These are phyloP conservation scores for Drosophila pullipes DNA, from an alignment of 2,888 invertebrate genomes.

Conservation along the genomic window DNA sequence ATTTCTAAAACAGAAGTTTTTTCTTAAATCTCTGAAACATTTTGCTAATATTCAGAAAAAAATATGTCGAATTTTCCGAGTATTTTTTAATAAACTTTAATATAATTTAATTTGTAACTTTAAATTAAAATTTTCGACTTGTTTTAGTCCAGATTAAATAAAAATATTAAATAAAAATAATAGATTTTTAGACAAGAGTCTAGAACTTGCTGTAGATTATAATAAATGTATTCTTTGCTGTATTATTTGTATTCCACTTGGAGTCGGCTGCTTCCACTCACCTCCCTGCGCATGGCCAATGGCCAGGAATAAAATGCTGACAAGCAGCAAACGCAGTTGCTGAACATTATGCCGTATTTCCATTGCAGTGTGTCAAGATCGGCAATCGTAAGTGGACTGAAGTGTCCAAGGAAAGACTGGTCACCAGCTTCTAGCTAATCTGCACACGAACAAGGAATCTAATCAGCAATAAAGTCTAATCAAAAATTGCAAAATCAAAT, in stretches of 20 bases:
- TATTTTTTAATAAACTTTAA: too few relatives aligned
- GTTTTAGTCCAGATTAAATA: background rate
- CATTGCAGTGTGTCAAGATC: conserved; percentile 37
- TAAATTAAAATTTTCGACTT: background rate
- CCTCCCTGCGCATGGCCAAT: conserved; percentile 46
- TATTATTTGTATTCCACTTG: background rate
- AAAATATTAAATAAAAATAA: background rate
- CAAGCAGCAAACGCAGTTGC: conserved; percentile 27
- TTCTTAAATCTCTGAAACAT: too few relatives aligned
- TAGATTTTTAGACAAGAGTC: background rate
- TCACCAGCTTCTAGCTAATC: conserved; percentile 26
- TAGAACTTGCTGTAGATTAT: background rate
- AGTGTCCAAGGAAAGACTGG: conserved; percentile 1
- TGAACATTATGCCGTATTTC: conserved; percentile 41
- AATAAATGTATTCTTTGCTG: background rate
- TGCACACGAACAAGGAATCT: conserved; percentile 48
- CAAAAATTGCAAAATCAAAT: conserved; percentile 57
- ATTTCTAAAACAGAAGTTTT: too few relatives aligned
- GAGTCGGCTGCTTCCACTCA: conserved; percentile 14
- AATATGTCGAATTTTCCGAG: background rate
- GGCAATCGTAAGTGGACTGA: conserved; percentile 56
- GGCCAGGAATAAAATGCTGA: conserved; percentile 24
- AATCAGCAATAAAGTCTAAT: conserved; percentile 61
- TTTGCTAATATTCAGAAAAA: too few relatives aligned
- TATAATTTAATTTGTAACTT: too few relatives aligned